Conservation (phyloP, 1,140 invertebrate genomes). For the Papilio glaucus region DNA sequence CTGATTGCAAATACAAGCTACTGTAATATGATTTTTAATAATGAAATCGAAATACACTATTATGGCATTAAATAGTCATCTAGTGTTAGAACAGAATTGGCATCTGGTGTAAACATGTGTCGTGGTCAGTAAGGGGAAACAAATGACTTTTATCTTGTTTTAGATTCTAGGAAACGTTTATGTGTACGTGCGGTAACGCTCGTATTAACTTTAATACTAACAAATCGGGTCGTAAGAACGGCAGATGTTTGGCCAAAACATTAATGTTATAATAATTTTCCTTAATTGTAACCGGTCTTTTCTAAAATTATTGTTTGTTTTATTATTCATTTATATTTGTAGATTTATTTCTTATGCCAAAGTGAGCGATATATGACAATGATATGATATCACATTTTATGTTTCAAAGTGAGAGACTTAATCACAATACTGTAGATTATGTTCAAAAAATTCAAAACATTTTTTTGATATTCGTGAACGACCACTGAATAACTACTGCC, state of each 20-base stretch:
- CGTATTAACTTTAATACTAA: slow-evolving; percentile 17
- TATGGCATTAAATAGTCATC: no score
- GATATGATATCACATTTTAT: no score
- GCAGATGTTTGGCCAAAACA: slow-evolving; percentile 19
- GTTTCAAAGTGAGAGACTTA: no score
- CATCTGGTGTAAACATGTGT: neutral
- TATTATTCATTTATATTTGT: neutral
- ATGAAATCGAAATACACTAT: no score
- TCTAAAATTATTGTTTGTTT: neutral
- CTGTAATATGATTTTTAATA: neutral
- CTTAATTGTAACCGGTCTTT: slow-evolving; percentile 6
- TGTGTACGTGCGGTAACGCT: slow-evolving; percentile 8
- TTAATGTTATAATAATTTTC: neutral
- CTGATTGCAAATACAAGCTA: no score
- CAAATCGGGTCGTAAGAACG: neutral
- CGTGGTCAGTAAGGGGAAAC: neutral
- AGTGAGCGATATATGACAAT: neutral
- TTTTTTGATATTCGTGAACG: neutral
- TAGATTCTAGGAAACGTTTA: slow-evolving; percentile 2
- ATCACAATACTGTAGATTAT: no score
- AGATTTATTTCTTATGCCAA: neutral
- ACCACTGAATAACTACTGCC: neutral
- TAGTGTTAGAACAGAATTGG: neutral
- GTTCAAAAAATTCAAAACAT: no score
- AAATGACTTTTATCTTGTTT: neutral